Conservation (phyloP, 2,888 invertebrate genomes). For the Callimorpha dominula region DNA sequence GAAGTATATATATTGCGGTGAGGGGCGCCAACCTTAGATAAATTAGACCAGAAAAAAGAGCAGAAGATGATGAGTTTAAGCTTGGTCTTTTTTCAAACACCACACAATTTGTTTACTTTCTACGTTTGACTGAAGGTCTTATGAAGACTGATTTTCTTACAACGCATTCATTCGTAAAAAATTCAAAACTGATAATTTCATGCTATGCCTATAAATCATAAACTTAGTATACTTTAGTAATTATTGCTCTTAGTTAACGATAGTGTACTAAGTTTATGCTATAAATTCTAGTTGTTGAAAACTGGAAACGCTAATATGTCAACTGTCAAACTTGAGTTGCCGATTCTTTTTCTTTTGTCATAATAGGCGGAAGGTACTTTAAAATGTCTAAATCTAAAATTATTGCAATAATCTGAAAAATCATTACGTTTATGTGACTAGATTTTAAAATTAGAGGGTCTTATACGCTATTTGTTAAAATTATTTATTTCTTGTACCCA, state of each 20-base stretch:
- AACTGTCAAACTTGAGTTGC: conserved; percentile 38
- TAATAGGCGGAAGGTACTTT: conserved; percentile 64
- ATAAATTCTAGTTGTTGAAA: neutral
- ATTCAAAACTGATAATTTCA: too few relatives aligned
- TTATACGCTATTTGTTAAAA: conserved; percentile 23
- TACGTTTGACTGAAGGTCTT: too few relatives aligned
- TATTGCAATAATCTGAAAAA: conserved; percentile 52
- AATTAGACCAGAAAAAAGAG: too few relatives aligned
- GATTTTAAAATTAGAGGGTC: conserved; percentile 22
- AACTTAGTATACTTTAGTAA: too few relatives aligned
- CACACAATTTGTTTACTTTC: too few relatives aligned
- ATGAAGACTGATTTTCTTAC: neutral
- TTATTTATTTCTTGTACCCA: conserved; percentile 47
- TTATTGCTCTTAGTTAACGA: too few relatives aligned
- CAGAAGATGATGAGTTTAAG: too few relatives aligned
- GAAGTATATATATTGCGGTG: too few relatives aligned
- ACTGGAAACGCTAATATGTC: conserved; percentile 7
- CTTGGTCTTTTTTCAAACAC: too few relatives aligned
- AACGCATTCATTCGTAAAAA: too few relatives aligned
- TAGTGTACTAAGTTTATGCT: neutral
- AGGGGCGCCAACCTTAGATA: too few relatives aligned
- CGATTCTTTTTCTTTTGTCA: conserved; percentile 61
- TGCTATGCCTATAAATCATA: too few relatives aligned
- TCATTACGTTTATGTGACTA: conserved; percentile 21
- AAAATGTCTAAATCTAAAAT: conserved; percentile 49